Evolutionary conservation across 2,113 vertebrate species (phyloP), one percentile per base, ranked within the genome.

Genomic region (Aegotheles bennettii): DNA sequence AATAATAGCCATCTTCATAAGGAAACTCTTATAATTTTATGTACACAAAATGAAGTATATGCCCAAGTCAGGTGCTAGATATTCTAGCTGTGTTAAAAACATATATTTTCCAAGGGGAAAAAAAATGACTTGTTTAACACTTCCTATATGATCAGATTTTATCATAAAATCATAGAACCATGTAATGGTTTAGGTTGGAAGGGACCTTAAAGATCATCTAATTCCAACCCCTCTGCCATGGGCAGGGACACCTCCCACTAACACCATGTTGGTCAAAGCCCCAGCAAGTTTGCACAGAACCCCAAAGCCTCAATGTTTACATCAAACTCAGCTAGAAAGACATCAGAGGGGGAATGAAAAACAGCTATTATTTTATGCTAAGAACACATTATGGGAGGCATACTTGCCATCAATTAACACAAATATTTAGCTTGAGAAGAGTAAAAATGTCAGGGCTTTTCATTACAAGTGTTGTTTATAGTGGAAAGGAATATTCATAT

Each of bases 31-130:
- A 33, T 2, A 18, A 54, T 59, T 75, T 67, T 85, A 88, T 76
- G 2, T 9, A 25, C 3, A 33, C 1, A 86, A 87, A 67, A 73
- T 19, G 31, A 51, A n/a, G 17, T 71, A 86, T 45, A 48, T 42
- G 2, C 6, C 2, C 19, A 59, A 53, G 4, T 1, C 19, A 83
- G 4, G 20, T 53, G 40, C 8, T 59, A 38, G 5, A 7, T 51
- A 50, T 45, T 38, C 21, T 48, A 14, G 28, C 4, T 65, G 11
- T 75, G 17, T 11, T 1, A 2, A 56, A 31, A 70, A 20, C 6
- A 56, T 21, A 19, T 16, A 48, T 69, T 73, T 38, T 6, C 2
- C 42, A n/a, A 9, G 3, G 21, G 4, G 2, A 3, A 36, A 59
- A 87, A 29, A 47, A 16, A 19, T 2, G 1, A 5, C 4, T 47